phyloP scores from a whole-genome alignment of 2,797 vertebrate genomes.

The Pteropus rufus region DNA sequence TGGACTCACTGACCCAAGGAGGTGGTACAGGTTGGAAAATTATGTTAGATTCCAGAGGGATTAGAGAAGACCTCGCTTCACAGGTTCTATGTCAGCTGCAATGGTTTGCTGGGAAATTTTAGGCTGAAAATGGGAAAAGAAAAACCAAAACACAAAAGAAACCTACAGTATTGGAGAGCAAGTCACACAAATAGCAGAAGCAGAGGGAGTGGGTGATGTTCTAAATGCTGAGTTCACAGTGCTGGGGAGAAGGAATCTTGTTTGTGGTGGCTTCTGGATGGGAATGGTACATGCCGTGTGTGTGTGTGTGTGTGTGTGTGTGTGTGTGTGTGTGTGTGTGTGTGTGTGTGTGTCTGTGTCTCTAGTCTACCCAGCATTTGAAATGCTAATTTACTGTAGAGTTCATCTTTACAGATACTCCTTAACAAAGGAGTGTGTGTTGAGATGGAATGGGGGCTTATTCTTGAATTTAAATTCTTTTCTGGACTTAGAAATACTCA shows the following conservation, averaged over 20 bases:
- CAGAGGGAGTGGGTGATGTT: background rate
- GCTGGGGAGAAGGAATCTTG: background rate
- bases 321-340: too few relatives aligned
- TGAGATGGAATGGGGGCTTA: background rate
- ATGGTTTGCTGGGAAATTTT: background rate
- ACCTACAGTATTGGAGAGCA: background rate
- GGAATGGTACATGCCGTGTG: background rate
- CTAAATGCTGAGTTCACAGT: background rate
- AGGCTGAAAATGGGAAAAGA: background rate
- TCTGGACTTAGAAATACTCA: background rate
- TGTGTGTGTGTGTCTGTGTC: too few relatives aligned
- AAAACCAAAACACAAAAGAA: background rate
- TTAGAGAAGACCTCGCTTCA: background rate
- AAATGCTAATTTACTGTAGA: too few relatives aligned
- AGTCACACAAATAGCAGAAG: background rate
- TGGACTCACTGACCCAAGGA: background rate
- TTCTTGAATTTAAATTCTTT: background rate
- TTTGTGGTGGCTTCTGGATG: background rate
- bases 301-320: too few relatives aligned
- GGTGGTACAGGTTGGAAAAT: background rate
- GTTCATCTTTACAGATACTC: background rate
- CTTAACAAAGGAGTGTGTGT: background rate
- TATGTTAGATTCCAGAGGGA: background rate
- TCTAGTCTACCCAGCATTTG: rapidly evolving
- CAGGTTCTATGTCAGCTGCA: background rate